Evolutionary conservation across 1,140 invertebrate genomes (phyloP).

Genomic region (Oreohelix idahoensis): DNA sequence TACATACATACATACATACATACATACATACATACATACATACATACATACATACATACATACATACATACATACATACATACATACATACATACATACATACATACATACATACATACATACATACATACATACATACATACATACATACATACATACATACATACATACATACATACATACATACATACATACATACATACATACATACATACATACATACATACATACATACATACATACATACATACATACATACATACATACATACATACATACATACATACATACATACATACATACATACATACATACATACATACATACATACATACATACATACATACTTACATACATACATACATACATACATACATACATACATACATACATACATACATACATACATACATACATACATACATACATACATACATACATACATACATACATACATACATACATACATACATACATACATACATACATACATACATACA

Average conservation of each 20-base stretch:
- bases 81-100: slow-evolving; percentile 1
- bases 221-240: too few relatives aligned
- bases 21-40: slow-evolving; percentile 6
- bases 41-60: slow-evolving; percentile 16
- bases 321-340: slow-evolving; percentile 16
- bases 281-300: neutral
- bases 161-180: too few relatives aligned
- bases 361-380: slow-evolving; percentile 1
- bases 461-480: neutral
- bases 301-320: slow-evolving; percentile 1
- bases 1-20: too few relatives aligned
- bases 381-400: neutral
- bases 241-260: too few relatives aligned
- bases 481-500: slow-evolving; percentile 15
- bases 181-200: too few relatives aligned
- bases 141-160: too few relatives aligned
- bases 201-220: too few relatives aligned
- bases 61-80: slow-evolving; percentile 1
- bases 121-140: neutral
- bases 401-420: neutral
- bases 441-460: slow-evolving; percentile 9
- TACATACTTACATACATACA: neutral
- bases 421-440: slow-evolving; percentile 16
- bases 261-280: neutral
- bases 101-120: neutral